Conservation (phyloP, 2,888 invertebrate species). For the Elmis aenea region DNA sequence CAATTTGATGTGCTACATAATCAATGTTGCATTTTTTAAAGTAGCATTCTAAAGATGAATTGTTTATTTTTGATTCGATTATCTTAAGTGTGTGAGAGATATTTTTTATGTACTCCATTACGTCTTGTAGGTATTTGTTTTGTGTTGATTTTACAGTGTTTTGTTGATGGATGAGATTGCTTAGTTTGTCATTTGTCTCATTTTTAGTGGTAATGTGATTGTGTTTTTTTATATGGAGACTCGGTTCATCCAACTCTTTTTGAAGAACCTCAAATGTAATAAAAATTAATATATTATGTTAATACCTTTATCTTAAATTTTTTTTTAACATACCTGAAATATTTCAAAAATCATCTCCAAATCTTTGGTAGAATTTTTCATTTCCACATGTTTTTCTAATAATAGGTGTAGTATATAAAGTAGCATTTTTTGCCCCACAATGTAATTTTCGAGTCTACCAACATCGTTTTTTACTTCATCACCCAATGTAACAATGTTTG, state of each 20-base stretch:
- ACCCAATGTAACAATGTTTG: too few species aligned
- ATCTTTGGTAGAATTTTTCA: constrained; percentile 3
- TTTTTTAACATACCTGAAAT: constrained; percentile 7
- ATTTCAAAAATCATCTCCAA: constrained; percentile 7
- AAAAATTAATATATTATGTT: background rate
- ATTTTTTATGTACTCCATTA: constrained; percentile 14
- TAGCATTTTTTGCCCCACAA: constrained; percentile 18
- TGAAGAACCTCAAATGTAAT: constrained; percentile 5
- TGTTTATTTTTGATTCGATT: constrained; percentile 23
- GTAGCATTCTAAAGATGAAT: constrained; percentile 15
- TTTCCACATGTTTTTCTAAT: constrained; percentile 3
- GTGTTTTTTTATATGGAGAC: background rate
- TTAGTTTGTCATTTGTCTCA: background rate
- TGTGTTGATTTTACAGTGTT: too few species aligned
- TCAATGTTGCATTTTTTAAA: constrained; percentile 15
- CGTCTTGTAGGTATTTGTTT: constrained; percentile 4
- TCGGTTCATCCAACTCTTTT: constrained; percentile 4
- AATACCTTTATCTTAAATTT: too few species aligned
- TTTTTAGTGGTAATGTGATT: background rate
- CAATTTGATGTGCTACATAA: constrained; percentile 9
- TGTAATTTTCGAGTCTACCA: constrained; percentile 26
- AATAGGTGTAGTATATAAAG: constrained; percentile 16
- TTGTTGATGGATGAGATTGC: too few species aligned
- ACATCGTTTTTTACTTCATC: constrained; percentile 28
- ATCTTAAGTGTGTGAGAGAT: constrained; percentile 15